Base-by-base conservation (phyloP, 1,140 invertebrate genomes). In the Lasioglossum albipes region DNA sequence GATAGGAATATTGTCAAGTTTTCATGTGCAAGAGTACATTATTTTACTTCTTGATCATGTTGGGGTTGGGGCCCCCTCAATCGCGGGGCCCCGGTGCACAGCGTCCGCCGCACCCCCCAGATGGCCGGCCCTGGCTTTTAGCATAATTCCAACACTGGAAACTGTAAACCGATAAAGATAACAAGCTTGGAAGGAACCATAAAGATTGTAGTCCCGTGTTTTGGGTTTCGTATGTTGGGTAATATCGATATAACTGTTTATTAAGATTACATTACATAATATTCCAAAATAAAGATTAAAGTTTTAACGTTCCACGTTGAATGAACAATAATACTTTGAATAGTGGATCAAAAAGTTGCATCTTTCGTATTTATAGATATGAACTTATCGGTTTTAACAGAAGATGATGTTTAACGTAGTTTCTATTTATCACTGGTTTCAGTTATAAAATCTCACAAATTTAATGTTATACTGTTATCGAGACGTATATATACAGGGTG, bases 361-460 rank as follows among this genome's bases (percentile, higher is more conserved):
- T 62, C 7, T 49, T 49, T 49, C 12, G 49, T 64, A 49, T 27
- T 52, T 52, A 42, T 27, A 27, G 0, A 27, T 71, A 71, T 13
- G 18, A 36, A 71, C 64, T 65, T 71, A 27, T 5, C 41, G 6
- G 45, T 0, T 62, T 76, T 42, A n/a, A 76, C 66, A 45, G 10
- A 45, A 61, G 6, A 61, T 27, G 5, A 49, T 27, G 45, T 49
- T 22, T 18, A 73, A 70, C 62, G 45, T 49, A 57, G 13, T 7
- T 57, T n/a, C 20, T 7, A 0, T 7, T 9, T 41, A 2, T 41
- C 18, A 41, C 57, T 75, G n/a, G 57, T 49, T 70, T 69, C 7
- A 36, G 7, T 16, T 71, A 64, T 64, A 52, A 13, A 64, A 31
- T n/a, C 16, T 54, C 49, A 62, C n/a, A 77, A 61, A 77, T 61